Evolutionary conservation across 1,140 invertebrate species (phyloP).

Genomic region (Palaemon carinicauda): DNA sequence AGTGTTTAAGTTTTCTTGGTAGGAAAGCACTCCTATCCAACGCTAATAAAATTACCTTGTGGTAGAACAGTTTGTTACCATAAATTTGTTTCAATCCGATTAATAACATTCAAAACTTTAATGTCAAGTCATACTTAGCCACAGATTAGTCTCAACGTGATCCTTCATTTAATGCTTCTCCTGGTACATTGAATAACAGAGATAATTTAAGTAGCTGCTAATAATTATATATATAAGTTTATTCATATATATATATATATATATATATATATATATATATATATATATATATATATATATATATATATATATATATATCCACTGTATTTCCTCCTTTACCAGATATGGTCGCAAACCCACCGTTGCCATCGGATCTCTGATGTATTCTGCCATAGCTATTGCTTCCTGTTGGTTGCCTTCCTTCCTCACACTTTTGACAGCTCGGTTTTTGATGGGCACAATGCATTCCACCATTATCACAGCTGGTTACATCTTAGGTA

Average conservation of each 20-base stretch:
- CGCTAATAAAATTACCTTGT: neutral
- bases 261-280: neutral
- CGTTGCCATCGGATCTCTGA: slow-evolving; percentile 5
- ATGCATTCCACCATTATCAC: slow-evolving; percentile 17
- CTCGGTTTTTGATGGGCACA: slow-evolving; percentile 33
- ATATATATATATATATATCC: neutral
- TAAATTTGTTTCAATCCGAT: neutral
- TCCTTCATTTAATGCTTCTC: too few species aligned
- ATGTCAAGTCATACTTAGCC: too few species aligned
- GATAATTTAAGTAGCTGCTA: too few species aligned
- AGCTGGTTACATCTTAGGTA: slow-evolving; percentile 25
- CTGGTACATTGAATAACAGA: too few species aligned
- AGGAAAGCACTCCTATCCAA: too few species aligned
- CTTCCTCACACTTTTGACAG: neutral
- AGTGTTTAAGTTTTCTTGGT: too few species aligned
- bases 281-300: neutral
- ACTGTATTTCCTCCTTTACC: neutral
- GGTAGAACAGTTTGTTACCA: neutral
- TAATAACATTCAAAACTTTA: too few species aligned
- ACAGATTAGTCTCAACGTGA: too few species aligned
- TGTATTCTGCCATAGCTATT: slow-evolving; percentile 6
- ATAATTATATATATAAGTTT: too few species aligned
- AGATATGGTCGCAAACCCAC: slow-evolving; percentile 24
- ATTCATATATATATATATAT: neutral
- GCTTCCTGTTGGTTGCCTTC: slow-evolving; percentile 29